These are phyloP conservation scores for Polyodon spathula DNA, from an alignment of 2,113 vertebrate genomes.

Conservation along the genomic window DNA sequence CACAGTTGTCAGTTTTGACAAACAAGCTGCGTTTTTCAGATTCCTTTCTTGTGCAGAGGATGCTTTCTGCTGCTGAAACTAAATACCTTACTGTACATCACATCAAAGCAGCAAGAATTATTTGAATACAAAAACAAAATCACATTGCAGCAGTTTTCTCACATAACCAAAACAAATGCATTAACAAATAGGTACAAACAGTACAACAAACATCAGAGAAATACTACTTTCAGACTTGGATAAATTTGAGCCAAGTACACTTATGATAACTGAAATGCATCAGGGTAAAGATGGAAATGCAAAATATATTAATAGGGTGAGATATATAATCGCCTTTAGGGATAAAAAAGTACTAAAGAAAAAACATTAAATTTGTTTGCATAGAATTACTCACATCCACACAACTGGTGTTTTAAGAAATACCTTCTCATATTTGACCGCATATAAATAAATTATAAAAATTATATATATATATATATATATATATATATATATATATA, in stretches of 20 bases:
- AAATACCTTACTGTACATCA: no score
- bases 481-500: background rate
- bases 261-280: background rate
- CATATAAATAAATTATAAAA: constrained; percentile 5
- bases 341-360: no score
- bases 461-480: no score
- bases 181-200: background rate
- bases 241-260: background rate
- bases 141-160: background rate
- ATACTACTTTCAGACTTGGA: background rate
- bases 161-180: background rate
- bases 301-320: background rate
- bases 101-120: no score
- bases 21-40: no score
- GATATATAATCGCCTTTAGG: background rate
- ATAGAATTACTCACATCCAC: no score
- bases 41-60: no score
- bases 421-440: no score
- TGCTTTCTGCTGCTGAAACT: no score
- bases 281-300: background rate
- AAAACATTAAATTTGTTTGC: no score
- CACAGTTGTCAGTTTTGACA: no score
- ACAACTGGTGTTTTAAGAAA: no score
- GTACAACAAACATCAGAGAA: background rate
- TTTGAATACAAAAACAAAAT: constrained; percentile 1